These are phyloP conservation scores for Alethe diademata DNA, from an alignment of 2,113 vertebrate species.

Conservation along the genomic window DNA sequence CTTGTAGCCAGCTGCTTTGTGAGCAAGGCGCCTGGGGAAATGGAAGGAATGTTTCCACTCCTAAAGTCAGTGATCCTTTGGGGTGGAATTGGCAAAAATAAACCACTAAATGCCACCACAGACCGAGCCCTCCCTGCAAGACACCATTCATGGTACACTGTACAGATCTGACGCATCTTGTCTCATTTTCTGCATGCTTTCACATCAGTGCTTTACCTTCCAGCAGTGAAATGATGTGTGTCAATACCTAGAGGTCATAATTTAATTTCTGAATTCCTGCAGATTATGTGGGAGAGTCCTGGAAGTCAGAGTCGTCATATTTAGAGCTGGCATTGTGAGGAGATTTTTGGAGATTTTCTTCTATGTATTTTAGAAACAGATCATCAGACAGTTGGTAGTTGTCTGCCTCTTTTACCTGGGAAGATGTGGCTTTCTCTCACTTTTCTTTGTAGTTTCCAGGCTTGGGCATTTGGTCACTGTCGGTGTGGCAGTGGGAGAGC, in stretches of 20 bases:
- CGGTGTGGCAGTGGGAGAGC: accelerated
- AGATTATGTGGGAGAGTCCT: not conserved
- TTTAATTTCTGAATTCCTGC: not conserved
- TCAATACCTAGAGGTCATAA: not conserved
- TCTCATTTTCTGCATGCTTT: not conserved
- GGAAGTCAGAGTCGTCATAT: not conserved
- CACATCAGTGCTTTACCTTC: not conserved
- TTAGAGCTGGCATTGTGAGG: not conserved
- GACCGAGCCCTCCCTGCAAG: not conserved
- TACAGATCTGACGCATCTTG: not conserved
- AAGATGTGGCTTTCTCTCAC: not conserved
- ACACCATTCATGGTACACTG: not conserved
- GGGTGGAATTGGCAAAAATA: slow-evolving; percentile 46
- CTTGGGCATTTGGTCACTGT: not conserved
- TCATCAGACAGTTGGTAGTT: not conserved
- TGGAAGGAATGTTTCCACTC: slow-evolving; percentile 60
- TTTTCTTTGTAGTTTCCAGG: not conserved
- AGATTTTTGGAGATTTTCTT: not conserved
- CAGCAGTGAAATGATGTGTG: not conserved
- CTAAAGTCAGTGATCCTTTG: slow-evolving; percentile 30
- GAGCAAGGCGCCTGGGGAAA: slow-evolving; percentile 13
- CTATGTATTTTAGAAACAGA: not conserved
- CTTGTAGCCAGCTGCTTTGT: slow-evolving; percentile 30
- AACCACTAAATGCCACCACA: not conserved
- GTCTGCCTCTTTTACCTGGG: not conserved